Percentiles rank a stretch among this genome's conserved stretches.
These are phyloP conservation scores for Lepidocolaptes lacrymiger DNA, from an alignment of 2,797 vertebrate genomes.

Conservation along the genomic window DNA sequence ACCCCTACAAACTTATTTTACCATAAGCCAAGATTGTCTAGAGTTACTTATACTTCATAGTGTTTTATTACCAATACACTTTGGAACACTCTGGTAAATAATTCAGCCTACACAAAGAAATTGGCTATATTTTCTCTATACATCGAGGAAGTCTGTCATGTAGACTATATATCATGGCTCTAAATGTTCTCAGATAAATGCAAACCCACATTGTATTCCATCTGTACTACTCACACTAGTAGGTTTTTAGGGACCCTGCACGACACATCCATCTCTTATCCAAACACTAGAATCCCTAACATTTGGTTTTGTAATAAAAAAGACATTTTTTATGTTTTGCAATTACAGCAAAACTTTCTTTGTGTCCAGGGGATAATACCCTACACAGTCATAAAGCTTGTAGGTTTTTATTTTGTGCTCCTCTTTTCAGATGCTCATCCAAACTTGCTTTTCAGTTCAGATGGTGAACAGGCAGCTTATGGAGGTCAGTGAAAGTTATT, in stretches of 20 bases:
- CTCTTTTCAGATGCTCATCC: neutral
- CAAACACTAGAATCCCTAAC: neutral
- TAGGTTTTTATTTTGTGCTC: neutral
- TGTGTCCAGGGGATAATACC: neutral
- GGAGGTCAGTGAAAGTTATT: neutral
- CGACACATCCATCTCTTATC: neutral
- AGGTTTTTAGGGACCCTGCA: neutral
- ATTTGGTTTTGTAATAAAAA: constrained; percentile 26
- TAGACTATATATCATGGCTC: constrained; percentile 15
- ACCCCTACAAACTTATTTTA: neutral
- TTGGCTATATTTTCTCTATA: constrained; percentile 60
- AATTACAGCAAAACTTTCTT: constrained; percentile 2
- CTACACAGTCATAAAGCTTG: neutral
- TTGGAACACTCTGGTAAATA: constrained; percentile 64
- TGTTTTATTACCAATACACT: constrained; percentile 65
- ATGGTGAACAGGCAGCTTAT: neutral
- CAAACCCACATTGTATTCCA: constrained; percentile 15
- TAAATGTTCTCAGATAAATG: constrained; percentile 63
- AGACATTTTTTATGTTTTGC: constrained; percentile 12
- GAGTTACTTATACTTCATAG: constrained; percentile 57
- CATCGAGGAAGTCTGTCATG: constrained; percentile 32
- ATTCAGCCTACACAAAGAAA: constrained; percentile 66
- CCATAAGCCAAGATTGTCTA: constrained; percentile 53
- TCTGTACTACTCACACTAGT: constrained; percentile 22
- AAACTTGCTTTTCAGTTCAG: neutral